A percentile compares a stretch with the other conserved stretches of the same genome.
phyloP scores from a whole-genome alignment of 2,888 invertebrate species.

The Vanessa cardui region DNA sequence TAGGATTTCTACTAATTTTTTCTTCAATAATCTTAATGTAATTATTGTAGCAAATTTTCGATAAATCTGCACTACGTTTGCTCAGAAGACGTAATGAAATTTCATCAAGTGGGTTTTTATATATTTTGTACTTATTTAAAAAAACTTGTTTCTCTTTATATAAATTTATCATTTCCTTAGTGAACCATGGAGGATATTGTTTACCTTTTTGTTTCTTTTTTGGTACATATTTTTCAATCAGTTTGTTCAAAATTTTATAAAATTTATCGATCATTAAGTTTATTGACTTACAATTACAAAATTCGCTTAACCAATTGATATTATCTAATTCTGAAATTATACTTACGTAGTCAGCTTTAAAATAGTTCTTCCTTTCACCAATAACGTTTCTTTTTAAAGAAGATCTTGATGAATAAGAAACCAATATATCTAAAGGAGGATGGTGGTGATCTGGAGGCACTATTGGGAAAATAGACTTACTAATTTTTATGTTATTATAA shows the following conservation, averaged over 20 bases:
- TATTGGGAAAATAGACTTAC: slow-evolving; percentile 5
- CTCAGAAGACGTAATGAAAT: slow-evolving; percentile 2
- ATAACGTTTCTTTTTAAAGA: too few species aligned
- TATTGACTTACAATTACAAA: slow-evolving; percentile 5
- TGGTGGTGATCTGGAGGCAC: slow-evolving; percentile 6
- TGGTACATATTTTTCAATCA: neutral
- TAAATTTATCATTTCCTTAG: slow-evolving; percentile 5
- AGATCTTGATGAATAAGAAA: too few species aligned
- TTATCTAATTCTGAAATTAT: slow-evolving; percentile 5
- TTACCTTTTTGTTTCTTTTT: slow-evolving; percentile 3
- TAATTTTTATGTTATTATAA: neutral
- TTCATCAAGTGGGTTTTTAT: slow-evolving; percentile 7
- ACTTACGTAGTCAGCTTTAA: slow-evolving; percentile 6
- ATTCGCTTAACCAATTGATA: slow-evolving; percentile 1
- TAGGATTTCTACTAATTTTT: slow-evolving; percentile 1
- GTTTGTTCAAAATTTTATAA: slow-evolving; percentile 4
- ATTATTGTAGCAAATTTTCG: slow-evolving; percentile 3
- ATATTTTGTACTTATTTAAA: slow-evolving; percentile 8
- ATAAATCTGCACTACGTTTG: slow-evolving; percentile 3
- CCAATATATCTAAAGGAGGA: neutral
- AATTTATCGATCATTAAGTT: slow-evolving; percentile 6
- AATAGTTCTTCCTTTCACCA: neutral
- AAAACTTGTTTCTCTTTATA: slow-evolving; percentile 4
- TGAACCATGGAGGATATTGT: slow-evolving; percentile 4
- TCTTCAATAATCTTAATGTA: slow-evolving; percentile 1